Conservation (phyloP, 2,888 invertebrate genomes). For the Chloroclysta siterata region DNA sequence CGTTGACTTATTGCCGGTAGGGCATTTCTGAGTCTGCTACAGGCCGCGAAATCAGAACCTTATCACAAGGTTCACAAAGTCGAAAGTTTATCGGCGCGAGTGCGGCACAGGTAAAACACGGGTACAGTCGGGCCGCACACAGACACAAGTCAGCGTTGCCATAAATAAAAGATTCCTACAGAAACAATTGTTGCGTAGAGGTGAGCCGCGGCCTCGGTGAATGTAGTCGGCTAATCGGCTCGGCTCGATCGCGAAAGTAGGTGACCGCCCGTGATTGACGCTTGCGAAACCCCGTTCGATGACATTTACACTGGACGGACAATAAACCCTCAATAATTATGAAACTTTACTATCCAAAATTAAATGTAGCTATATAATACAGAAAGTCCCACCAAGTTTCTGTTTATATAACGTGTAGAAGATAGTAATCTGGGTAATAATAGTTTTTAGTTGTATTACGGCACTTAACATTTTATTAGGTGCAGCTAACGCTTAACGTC, state of each 20-base stretch:
- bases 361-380: slow-evolving; percentile 44
- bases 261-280: slow-evolving; percentile 84
- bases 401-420: slow-evolving; percentile 25
- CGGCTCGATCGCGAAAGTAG: slow-evolving; percentile 84
- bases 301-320: slow-evolving; percentile 82
- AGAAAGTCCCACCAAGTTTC: slow-evolving; percentile 35
- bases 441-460: slow-evolving; percentile 30
- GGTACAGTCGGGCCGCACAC: slow-evolving; percentile 75
- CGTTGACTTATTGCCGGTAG: slow-evolving; percentile 85
- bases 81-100: slow-evolving; percentile 42
- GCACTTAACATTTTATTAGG: slow-evolving; percentile 29
- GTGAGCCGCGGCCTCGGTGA: slow-evolving; percentile 81
- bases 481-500: slow-evolving; percentile 21
- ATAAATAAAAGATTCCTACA: slow-evolving; percentile 85
- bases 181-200: slow-evolving; percentile 85
- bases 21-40: slow-evolving; percentile 71
- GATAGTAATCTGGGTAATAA: slow-evolving; percentile 32
- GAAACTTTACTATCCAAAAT: slow-evolving; percentile 62
- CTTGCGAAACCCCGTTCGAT: slow-evolving; percentile 83
- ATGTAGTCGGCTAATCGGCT: slow-evolving; percentile 81
- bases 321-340: slow-evolving; percentile 75
- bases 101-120: slow-evolving; percentile 80
- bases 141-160: slow-evolving; percentile 69
- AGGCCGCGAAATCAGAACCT: slow-evolving; percentile 50
- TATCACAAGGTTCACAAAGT: slow-evolving; percentile 46